These are phyloP conservation scores for Scaptomyza reducta DNA, from an alignment of 2,888 invertebrate genomes.

Conservation along the genomic window DNA sequence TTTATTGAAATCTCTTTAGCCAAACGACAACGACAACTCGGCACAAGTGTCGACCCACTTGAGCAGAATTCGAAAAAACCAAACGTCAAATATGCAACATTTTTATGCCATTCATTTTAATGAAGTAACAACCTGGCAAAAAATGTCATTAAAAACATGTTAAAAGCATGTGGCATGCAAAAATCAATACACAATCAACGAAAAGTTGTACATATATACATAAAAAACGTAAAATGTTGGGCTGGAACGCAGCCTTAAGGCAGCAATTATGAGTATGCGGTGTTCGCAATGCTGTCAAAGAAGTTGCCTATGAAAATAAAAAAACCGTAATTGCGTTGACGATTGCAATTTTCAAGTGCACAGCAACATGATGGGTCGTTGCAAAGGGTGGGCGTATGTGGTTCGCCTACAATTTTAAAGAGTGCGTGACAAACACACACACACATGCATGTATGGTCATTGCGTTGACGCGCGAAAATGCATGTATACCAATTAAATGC, in stretches of 20 bases:
- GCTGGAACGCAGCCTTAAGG: constrained; percentile 54
- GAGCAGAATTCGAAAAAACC: constrained; percentile 38
- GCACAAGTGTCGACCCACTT: constrained; percentile 57
- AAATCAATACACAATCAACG: constrained; percentile 74
- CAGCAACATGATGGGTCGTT: constrained; percentile 29
- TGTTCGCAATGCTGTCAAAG: constrained; percentile 57
- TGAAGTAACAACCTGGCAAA: constrained; percentile 73
- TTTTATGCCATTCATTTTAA: constrained; percentile 61
- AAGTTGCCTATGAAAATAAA: constrained; percentile 40
- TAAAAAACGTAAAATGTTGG: constrained; percentile 15
- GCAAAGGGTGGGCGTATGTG: constrained; percentile 4
- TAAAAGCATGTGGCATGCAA: constrained; percentile 62
- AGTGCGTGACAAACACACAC: constrained; percentile 12
- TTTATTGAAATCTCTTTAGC: constrained; percentile 74
- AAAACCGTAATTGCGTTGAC: constrained; percentile 62
- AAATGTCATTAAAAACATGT: constrained; percentile 70
- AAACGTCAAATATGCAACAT: constrained; percentile 56
- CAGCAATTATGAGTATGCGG: constrained; percentile 64
- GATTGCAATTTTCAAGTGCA: constrained; percentile 75
- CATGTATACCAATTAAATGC: constrained; percentile 75
- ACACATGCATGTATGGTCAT: constrained; percentile 15
- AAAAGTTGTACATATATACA: constrained; percentile 12
- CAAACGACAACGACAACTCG: constrained; percentile 55
- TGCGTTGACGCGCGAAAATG: constrained; percentile 52
- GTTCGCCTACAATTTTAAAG: constrained; percentile 28